A percentile compares a stretch with the other conserved stretches of the same genome.
Conservation (phyloP, 2,113 vertebrate species). For the Rhinoderma darwinii region DNA sequence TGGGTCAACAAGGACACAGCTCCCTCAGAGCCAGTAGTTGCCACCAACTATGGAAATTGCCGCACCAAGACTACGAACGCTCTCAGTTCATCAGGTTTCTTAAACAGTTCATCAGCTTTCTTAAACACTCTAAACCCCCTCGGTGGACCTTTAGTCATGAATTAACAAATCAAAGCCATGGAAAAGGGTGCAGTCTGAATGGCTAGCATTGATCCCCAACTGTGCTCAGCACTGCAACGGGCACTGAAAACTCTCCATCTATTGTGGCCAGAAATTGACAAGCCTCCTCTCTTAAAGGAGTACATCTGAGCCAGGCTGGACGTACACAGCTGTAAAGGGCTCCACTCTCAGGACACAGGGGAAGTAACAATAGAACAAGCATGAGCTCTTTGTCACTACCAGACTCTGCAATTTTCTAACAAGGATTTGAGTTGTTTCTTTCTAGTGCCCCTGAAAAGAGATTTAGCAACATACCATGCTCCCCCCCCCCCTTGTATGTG, state of each 20-base stretch:
- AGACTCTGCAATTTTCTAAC: slow-evolving; percentile 86
- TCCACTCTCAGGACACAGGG: slow-evolving; percentile 74
- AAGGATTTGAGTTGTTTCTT: slow-evolving; percentile 87
- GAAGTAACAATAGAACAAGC: slow-evolving; percentile 78
- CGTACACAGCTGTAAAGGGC: slow-evolving; percentile 83
- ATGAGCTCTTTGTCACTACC: slow-evolving; percentile 84
- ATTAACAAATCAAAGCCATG: slow-evolving; percentile 86
- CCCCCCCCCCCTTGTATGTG: slow-evolving; percentile 64
- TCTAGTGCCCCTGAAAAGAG: slow-evolving; percentile 76
- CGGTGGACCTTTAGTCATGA: slow-evolving; percentile 84
- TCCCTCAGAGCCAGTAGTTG: slow-evolving; percentile 80
- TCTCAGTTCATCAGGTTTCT: slow-evolving; percentile 84
- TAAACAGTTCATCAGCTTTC: slow-evolving; percentile 83
- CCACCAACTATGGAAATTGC: slow-evolving; percentile 78
- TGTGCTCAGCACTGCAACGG: slow-evolving; percentile 78
- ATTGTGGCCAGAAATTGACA: slow-evolving; percentile 86
- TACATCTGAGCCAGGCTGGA: slow-evolving; percentile 81
- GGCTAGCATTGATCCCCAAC: slow-evolving; percentile 84
- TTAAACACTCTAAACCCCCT: slow-evolving; percentile 82
- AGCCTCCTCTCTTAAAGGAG: slow-evolving; percentile 82
- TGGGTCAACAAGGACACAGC: slow-evolving; percentile 86
- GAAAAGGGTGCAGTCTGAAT: slow-evolving; percentile 83
- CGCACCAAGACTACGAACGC: slow-evolving; percentile 82
- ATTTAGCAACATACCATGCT: slow-evolving; percentile 83
- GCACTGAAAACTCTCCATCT: slow-evolving; percentile 78